These are phyloP conservation scores for Drosophila varians DNA, from an alignment of 1,140 invertebrate species.

Conservation along the genomic window DNA sequence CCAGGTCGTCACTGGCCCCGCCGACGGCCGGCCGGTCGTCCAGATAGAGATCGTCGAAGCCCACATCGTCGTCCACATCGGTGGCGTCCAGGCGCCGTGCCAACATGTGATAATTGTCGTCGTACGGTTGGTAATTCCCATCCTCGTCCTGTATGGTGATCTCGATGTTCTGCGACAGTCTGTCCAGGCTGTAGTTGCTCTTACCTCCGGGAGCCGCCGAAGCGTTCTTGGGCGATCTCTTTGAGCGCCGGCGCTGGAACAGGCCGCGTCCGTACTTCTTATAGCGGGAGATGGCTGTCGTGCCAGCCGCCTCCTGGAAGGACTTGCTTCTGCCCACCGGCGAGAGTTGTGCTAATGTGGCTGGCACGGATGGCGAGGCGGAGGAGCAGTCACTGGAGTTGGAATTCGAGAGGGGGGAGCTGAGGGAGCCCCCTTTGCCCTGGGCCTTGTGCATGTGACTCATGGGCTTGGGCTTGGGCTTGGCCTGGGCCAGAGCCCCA, in stretches of 20 bases:
- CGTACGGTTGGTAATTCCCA: slow-evolving; percentile 76
- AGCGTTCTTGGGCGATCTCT: slow-evolving; percentile 56
- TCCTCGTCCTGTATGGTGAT: slow-evolving; percentile 82
- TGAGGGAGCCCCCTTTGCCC: slow-evolving; percentile 60
- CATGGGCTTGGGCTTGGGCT: slow-evolving; percentile 69
- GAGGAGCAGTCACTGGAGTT: slow-evolving; percentile 80
- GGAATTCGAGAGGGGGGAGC: slow-evolving; percentile 57
- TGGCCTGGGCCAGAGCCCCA: slow-evolving; percentile 66
- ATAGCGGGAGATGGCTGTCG: slow-evolving; percentile 43
- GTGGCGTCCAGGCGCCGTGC: slow-evolving; percentile 20
- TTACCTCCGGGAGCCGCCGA: slow-evolving; percentile 25
- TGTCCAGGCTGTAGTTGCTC: slow-evolving; percentile 76
- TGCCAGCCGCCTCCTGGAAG: slow-evolving; percentile 76
- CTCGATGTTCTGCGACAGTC: slow-evolving; percentile 79
- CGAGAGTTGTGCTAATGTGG: slow-evolving; percentile 44
- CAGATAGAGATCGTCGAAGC: slow-evolving; percentile 74
- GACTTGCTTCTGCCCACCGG: slow-evolving; percentile 80
- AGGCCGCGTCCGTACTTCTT: slow-evolving; percentile 74
- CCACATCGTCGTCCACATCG: slow-evolving; percentile 62
- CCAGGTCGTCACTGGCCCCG: slow-evolving; percentile 60
- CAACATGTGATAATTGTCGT: slow-evolving; percentile 72
- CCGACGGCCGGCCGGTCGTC: slow-evolving; percentile 58
- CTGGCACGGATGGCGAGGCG: slow-evolving; percentile 57
- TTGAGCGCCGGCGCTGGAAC: slow-evolving; percentile 71
- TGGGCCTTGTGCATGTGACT: slow-evolving; percentile 58